These are phyloP conservation scores for Trematocara marginatum DNA, from an alignment of 2,113 vertebrate genomes.

Conservation along the genomic window DNA sequence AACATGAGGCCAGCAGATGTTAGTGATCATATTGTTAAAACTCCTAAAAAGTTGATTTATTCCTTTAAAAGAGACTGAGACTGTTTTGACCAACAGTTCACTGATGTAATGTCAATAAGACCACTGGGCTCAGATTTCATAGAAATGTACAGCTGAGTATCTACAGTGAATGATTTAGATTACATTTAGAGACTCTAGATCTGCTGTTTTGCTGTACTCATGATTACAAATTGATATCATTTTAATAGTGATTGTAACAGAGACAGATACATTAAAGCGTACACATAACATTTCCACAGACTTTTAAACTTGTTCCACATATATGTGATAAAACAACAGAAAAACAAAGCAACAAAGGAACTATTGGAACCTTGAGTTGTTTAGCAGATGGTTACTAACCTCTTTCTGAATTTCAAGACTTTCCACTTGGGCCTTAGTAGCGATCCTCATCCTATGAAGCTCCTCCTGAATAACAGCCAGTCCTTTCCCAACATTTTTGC, in stretches of 20 bases:
- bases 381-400: slow-evolving; percentile 9
- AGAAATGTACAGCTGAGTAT: background rate
- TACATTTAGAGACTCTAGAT: background rate
- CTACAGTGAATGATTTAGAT: background rate
- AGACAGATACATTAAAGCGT: background rate
- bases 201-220: background rate
- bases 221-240: background rate
- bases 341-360: background rate
- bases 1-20: background rate
- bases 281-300: background rate
- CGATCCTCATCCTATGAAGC: slow-evolving; percentile 68
- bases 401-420: slow-evolving; percentile 67
- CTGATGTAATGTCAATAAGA: background rate
- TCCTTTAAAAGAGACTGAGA: fast-evolving
- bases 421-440: slow-evolving; percentile 69
- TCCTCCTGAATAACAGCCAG: slow-evolving; percentile 70
- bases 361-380: fast-evolving
- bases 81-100: background rate
- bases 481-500: slow-evolving; percentile 64
- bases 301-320: background rate
- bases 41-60: background rate
- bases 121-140: background rate
- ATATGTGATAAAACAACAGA: background rate
- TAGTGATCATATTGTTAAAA: background rate
- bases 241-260: background rate